phyloP scores from a whole-genome alignment of 2,797 vertebrate genomes.

The Crocidura indochinensis region DNA sequence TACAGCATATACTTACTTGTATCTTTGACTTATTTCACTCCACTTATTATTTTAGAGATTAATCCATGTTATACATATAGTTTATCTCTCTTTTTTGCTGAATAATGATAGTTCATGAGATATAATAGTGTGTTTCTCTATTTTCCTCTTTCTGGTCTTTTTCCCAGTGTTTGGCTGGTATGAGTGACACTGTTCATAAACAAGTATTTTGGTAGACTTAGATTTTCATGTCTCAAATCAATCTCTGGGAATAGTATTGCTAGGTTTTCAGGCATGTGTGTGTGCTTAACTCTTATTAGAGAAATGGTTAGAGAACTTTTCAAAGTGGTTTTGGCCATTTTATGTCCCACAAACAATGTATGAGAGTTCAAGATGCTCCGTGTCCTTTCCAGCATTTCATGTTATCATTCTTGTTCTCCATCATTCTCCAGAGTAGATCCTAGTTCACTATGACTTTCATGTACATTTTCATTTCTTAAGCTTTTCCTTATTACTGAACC shows the following conservation, averaged over 20 bases:
- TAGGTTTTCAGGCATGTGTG: neutral
- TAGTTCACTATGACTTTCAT: neutral
- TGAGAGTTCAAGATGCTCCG: neutral
- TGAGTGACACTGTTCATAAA: neutral
- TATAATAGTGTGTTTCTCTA: neutral
- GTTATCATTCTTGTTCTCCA: neutral
- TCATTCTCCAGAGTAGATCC: neutral
- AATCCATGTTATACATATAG: neutral
- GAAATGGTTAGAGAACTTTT: neutral
- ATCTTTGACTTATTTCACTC: slow-evolving; percentile 27
- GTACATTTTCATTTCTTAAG: neutral
- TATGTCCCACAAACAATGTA: accelerated
- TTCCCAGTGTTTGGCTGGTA: neutral
- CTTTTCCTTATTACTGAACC: neutral
- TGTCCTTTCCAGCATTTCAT: neutral
- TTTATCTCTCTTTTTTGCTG: neutral
- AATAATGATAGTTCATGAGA: neutral
- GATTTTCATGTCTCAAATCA: slow-evolving; percentile 6
- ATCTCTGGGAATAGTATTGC: neutral
- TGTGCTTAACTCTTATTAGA: neutral
- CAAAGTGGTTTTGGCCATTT: neutral
- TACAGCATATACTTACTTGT: slow-evolving; percentile 47
- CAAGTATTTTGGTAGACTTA: neutral
- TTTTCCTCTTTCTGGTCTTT: slow-evolving; percentile 6
- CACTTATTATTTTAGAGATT: slow-evolving; percentile 33